These are phyloP conservation scores for Burhinus oedicnemus DNA, from an alignment of 2,113 vertebrate species.

Conservation along the genomic window DNA sequence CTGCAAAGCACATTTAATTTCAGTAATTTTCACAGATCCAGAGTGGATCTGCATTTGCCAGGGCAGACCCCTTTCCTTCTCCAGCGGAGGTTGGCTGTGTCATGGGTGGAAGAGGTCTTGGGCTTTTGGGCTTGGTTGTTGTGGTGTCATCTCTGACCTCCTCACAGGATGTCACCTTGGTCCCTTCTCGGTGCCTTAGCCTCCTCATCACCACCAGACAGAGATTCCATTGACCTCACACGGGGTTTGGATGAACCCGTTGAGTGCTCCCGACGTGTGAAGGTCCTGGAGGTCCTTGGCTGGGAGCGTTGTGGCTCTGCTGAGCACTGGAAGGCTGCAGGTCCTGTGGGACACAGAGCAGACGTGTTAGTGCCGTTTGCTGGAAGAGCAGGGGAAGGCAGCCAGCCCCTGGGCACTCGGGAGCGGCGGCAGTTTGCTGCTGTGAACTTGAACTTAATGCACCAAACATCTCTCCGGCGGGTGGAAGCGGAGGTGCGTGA, in stretches of 20 bases:
- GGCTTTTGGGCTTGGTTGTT: not conserved
- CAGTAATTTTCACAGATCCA: not conserved
- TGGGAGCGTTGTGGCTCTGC: fast-evolving
- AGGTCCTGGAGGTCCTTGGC: not conserved
- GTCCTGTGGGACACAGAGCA: not conserved
- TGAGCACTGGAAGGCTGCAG: not conserved
- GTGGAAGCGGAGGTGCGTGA: not conserved
- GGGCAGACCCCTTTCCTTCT: not conserved
- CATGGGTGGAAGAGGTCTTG: not conserved
- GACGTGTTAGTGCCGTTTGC: not conserved
- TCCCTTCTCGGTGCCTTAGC: fast-evolving
- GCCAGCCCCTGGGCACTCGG: not conserved
- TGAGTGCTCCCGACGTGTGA: fast-evolving
- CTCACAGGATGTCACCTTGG: not conserved
- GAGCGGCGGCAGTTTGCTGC: not conserved
- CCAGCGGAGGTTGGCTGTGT: not conserved
- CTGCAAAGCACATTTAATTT: not conserved
- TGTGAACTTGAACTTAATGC: not conserved
- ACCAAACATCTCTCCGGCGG: not conserved
- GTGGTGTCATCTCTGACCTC: not conserved
- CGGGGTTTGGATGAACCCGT: not conserved
- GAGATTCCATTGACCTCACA: not conserved
- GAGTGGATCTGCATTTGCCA: not conserved
- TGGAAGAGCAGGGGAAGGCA: not conserved
- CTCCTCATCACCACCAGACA: not conserved